Percentiles rank a stretch among this genome's conserved stretches.
Conservation (phyloP, 2,113 vertebrate species). For the Labeo rohita region DNA sequence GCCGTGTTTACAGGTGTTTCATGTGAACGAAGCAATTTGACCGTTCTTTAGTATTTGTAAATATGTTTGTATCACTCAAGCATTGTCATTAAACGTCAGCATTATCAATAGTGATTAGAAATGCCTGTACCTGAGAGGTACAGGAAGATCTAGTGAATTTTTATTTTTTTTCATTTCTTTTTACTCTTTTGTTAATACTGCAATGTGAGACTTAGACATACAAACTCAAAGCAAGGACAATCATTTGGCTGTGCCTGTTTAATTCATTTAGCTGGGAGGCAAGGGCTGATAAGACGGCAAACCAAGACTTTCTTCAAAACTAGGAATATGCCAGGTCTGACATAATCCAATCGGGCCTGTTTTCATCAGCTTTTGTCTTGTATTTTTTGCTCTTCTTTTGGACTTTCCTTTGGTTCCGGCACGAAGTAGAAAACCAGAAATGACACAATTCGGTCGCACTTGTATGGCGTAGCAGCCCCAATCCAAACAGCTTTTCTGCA, state of each 20-base stretch:
- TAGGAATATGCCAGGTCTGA: conserved; percentile 77
- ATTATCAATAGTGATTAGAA: not conserved
- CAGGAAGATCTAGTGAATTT: not conserved
- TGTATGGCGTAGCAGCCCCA: conserved; percentile 75
- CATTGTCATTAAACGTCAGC: not conserved
- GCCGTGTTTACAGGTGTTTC: conserved; percentile 2
- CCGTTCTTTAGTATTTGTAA: not conserved
- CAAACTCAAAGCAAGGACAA: conserved; percentile 50
- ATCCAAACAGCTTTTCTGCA: conserved; percentile 80
- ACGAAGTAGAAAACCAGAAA: conserved; percentile 80
- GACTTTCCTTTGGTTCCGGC: conserved; percentile 80
- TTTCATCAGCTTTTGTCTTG: conserved; percentile 80
- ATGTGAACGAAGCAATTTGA: not conserved
- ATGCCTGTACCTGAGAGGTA: conserved; percentile 6
- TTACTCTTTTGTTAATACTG: not conserved
- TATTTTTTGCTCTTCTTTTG: conserved; percentile 81
- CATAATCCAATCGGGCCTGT: conserved; percentile 84
- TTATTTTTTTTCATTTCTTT: not conserved
- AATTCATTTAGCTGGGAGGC: conserved; percentile 79
- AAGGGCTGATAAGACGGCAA: conserved; percentile 76
- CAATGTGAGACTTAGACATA: not conserved
- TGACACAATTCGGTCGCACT: conserved; percentile 84
- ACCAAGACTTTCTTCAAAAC: conserved; percentile 76
- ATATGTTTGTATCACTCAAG: not conserved
- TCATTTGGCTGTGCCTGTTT: conserved; percentile 60